A percentile compares a stretch with the other conserved stretches of the same genome.
These are phyloP conservation scores for Gymnodraco acuticeps DNA, from an alignment of 2,797 vertebrate species.

Conservation along the genomic window DNA sequence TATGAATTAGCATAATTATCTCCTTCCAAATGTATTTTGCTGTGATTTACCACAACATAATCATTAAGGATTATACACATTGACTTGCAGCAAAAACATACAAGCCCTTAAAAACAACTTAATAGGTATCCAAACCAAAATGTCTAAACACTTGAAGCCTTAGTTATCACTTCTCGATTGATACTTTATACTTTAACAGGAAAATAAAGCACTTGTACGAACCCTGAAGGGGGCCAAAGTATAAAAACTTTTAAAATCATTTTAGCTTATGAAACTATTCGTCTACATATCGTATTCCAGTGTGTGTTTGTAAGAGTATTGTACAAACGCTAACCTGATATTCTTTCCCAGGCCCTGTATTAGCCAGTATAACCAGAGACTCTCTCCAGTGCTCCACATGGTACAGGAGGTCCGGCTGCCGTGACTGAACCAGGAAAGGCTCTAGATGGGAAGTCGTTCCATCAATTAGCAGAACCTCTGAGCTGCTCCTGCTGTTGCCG, in stretches of 20 bases:
- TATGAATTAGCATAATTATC: not conserved
- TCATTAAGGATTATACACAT: not conserved
- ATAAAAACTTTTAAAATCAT: not conserved
- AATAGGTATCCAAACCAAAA: too few species aligned
- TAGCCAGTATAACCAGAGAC: constrained; percentile 90
- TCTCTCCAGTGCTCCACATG: constrained; percentile 91
- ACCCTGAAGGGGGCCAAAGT: not conserved
- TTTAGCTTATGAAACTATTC: not conserved
- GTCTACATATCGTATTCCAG: not conserved
- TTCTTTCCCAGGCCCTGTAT: constrained; percentile 88
- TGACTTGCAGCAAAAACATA: not conserved
- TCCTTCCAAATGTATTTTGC: not conserved
- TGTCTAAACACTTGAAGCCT: too few species aligned
- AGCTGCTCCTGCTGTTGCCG: constrained; percentile 92
- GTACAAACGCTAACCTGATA: constrained; percentile 90
- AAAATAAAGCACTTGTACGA: too few species aligned
- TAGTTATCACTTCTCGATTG: too few species aligned
- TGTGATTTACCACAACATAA: not conserved
- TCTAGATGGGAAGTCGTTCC: constrained; percentile 69
- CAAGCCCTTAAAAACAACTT: too few species aligned
- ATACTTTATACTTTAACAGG: too few species aligned
- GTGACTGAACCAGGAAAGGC: constrained; percentile 89
- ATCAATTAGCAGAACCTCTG: constrained; percentile 89
- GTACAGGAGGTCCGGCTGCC: constrained; percentile 89
- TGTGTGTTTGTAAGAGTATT: not conserved